These are phyloP conservation scores for Catagonus wagneri DNA, from an alignment of 2,113 vertebrate species.

Conservation along the genomic window DNA sequence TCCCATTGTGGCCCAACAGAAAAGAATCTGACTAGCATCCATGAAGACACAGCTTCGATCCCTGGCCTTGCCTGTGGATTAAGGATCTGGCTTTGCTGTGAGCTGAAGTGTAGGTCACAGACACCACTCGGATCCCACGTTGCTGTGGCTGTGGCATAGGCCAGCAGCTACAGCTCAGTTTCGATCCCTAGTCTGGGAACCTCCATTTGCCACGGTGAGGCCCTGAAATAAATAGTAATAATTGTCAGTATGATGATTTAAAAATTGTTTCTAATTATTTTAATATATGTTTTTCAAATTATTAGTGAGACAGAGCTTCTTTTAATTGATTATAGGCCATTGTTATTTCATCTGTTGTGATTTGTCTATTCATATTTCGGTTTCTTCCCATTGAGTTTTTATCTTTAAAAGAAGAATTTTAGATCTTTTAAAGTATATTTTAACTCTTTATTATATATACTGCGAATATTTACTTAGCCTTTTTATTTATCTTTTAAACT, in stretches of 20 bases:
- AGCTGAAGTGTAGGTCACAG: too few relatives aligned
- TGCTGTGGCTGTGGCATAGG: too few relatives aligned
- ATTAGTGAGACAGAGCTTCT: background rate
- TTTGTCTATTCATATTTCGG: background rate
- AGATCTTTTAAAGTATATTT: background rate
- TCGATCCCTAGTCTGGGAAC: too few relatives aligned
- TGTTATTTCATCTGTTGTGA: background rate
- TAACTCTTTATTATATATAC: background rate
- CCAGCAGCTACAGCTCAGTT: too few relatives aligned
- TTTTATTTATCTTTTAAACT: background rate
- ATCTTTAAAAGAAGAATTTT: background rate
- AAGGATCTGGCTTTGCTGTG: too few relatives aligned
- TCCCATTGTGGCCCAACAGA: too few relatives aligned
- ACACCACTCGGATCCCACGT: too few relatives aligned
- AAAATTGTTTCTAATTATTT: background rate
- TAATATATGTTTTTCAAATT: background rate
- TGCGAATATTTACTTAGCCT: background rate
- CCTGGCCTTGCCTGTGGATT: too few relatives aligned
- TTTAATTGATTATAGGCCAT: background rate
- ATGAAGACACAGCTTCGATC: too few relatives aligned
- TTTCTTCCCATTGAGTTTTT: background rate
- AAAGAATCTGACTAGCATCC: too few relatives aligned
- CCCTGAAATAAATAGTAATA: too few relatives aligned
- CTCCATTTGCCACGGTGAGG: too few relatives aligned
- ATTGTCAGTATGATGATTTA: background rate